Base-by-base conservation (phyloP, 2,797 vertebrate species). In the Sebastes steindachneri region DNA sequence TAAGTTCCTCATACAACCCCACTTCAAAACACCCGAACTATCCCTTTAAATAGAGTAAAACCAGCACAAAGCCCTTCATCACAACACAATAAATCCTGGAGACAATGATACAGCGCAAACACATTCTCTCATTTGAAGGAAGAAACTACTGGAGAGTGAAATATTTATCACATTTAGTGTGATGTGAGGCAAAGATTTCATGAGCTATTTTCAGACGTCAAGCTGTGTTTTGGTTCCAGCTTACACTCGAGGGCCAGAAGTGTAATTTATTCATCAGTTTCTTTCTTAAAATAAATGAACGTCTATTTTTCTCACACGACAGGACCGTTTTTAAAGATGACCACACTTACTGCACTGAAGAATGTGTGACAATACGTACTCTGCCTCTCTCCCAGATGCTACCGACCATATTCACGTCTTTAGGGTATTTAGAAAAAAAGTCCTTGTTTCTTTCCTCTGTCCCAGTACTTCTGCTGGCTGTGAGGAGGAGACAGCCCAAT, bases 401-500 rank as follows among this genome's bases (percentile, higher is more conserved):
- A 26, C 48, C 3, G 11, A n/a, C 60, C 21, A 55, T 72, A 55
- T 63, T 75, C 67, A 60, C 9, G 1, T 83, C 54, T 79, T 74
- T 65, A 19, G 76, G 70, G 55, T 67, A 70, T 84, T 54, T 54
- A 23, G 55, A 65, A 67, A 71, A 80, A 68, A 6, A 37, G 37
- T 55, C 45, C 66, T 33, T 65, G 55, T 63, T 75, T 77, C 62
- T 48, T 21, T 75, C 41, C 62, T 77, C 53, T 62, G 69, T 67
- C 57, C 17, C 23, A 58, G 65, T 69, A 25, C 70, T 70, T 70
- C 70, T 77, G 57, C 78, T 74, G 2, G 51, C 71, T 78, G 83
- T 70, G 74, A 80, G 71, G 62, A 82, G 25, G 28, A 70, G 62
- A 55, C 57, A 6, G 77, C 76, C 84, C 85, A 86, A 1, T 83